A percentile compares a stretch with the other conserved stretches of the same genome.
phyloP scores from a whole-genome alignment of 2,888 invertebrate species.

The Kryphioiulus occultus region DNA sequence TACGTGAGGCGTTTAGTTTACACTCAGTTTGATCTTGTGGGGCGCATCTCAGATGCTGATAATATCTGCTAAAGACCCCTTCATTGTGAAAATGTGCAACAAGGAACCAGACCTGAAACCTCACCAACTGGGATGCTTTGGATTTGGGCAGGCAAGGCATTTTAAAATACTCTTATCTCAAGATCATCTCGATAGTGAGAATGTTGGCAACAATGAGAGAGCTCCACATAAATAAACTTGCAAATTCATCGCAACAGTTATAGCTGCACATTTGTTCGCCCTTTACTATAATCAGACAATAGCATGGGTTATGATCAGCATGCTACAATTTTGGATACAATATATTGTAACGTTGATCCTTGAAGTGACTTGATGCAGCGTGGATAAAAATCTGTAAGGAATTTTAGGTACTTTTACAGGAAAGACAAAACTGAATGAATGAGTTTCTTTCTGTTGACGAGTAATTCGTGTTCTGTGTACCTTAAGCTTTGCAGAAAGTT shows the following conservation, averaged over 20 bases:
- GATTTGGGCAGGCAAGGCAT: not conserved
- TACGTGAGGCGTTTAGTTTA: slow-evolving; percentile 46
- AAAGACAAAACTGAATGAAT: too few species aligned
- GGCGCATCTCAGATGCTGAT: slow-evolving; percentile 41
- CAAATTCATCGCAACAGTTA: not conserved
- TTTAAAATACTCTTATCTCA: not conserved
- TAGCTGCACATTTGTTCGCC: not conserved
- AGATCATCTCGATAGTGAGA: not conserved
- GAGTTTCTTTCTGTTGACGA: too few species aligned
- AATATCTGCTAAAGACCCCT: slow-evolving; percentile 39
- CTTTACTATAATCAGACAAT: too few species aligned
- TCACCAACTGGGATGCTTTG: not conserved
- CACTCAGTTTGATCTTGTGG: slow-evolving; percentile 2
- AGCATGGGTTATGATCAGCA: too few species aligned
- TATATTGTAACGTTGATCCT: too few species aligned
- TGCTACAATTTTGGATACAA: too few species aligned
- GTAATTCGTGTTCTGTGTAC: too few species aligned
- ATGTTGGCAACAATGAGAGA: not conserved
- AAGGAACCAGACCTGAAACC: not conserved
- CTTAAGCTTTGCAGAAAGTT: too few species aligned
- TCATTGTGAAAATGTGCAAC: not conserved
- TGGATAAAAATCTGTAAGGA: too few species aligned
- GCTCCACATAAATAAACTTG: not conserved
- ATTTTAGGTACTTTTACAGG: too few species aligned
- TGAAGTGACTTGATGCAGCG: too few species aligned